Evolutionary conservation across 2,113 vertebrate species (phyloP), one percentile per base, ranked within the genome.

Genomic region (Haemorhous mexicanus): DNA sequence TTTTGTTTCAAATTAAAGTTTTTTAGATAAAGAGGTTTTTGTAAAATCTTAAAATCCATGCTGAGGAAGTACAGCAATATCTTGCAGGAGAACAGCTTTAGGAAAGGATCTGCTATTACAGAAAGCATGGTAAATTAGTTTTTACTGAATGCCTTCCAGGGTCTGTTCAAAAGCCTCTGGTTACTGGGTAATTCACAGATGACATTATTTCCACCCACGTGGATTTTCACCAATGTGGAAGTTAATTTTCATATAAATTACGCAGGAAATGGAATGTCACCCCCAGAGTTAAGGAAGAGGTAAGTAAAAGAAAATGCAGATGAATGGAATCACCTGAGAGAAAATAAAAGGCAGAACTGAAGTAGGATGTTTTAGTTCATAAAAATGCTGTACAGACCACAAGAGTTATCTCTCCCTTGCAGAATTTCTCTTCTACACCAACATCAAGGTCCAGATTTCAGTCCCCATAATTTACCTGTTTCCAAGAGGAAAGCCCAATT

Each of bases 161-260:
- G 28, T 81, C 55, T 92, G 20, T 61, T 88, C 75, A 85, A 84
- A 90, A 77, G 62, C 41, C 44, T 86, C 37, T 76, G n/a, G 55
- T 81, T 59, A 73, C 41, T 52, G 81, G 23, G 69, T 44, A 78
- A 72, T 83, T 63, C 24, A 46, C 32, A 92, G 43, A 69, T 21
- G 9, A 46, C 18, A 22, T 90, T 80, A 67, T 88, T 95, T 94
- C 78, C n/a, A 84, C n/a, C 28, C 43, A 43, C 37, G 16, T n/a
- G 37, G 55, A 84, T 73, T 63, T 58, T 78, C 27, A 76, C 43
- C 47, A 49, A 43, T 76, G 66, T 50, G 72, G 91, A 93, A 92
- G 73, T 83, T 93, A 85, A 95, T 93, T 94, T 95, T 87, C 62
- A 91, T 67, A 73, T 53, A 93, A 96, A 97, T 94, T 94, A 49